Conservation (phyloP, 2,797 vertebrate genomes). For the Moxostoma hubbsi region DNA sequence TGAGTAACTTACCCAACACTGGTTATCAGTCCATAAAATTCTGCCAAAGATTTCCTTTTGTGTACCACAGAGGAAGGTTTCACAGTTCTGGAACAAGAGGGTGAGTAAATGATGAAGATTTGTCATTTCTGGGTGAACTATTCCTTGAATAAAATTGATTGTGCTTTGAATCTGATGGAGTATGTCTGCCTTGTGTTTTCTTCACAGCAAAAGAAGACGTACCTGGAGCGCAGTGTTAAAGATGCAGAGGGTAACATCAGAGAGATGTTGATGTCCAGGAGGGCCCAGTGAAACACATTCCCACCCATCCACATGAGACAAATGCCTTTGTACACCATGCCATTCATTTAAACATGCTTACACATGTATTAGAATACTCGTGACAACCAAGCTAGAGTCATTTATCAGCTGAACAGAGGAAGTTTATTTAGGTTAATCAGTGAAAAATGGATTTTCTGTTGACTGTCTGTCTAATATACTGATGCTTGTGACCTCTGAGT, state of each 20-base stretch:
- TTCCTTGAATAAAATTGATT: too few relatives aligned
- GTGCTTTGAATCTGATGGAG: background rate
- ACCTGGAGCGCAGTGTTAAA: conserved; percentile 94
- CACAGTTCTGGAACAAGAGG: too few relatives aligned
- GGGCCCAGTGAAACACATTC: conserved; percentile 81
- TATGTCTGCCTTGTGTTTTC: conserved; percentile 22
- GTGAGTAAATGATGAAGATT: too few relatives aligned
- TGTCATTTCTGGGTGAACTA: too few relatives aligned
- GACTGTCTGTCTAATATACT: conserved; percentile 15
- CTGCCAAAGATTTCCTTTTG: too few relatives aligned
- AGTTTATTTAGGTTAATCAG: conserved; percentile 33
- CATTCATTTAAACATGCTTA: conserved; percentile 36
- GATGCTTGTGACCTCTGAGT: background rate
- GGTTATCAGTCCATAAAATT: too few relatives aligned
- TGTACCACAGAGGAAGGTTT: too few relatives aligned
- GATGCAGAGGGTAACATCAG: conserved; percentile 96
- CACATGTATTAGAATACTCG: background rate
- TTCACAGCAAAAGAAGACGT: conserved; percentile 91
- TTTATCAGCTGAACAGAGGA: conserved; percentile 28
- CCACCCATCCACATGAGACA: conserved; percentile 2
- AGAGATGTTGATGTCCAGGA: conserved; percentile 93
- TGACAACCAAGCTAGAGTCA: background rate
- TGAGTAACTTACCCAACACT: too few relatives aligned
- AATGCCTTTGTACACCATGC: conserved; percentile 37
- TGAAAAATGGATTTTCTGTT: conserved; percentile 18